Percentiles rank a stretch among this genome's conserved stretches.
Conservation (phyloP, 37 sponge, comb jelly and placozoan genomes). For the Aphrocallistes beatrix region DNA sequence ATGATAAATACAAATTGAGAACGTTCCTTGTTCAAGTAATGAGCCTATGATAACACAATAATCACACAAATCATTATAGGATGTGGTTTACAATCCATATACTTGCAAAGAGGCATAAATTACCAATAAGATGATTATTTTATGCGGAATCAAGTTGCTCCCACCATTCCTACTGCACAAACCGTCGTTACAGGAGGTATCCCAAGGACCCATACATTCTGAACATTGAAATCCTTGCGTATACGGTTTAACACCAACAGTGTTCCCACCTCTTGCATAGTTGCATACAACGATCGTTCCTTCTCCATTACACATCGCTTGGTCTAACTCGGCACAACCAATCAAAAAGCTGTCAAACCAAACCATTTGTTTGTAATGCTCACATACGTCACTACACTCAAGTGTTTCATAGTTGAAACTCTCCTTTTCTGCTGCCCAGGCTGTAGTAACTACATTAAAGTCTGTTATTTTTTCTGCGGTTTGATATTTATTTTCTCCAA, state of each 20-base stretch:
- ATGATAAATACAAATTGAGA: too few relatives aligned
- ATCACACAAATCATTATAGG: too few relatives aligned
- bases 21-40: too few relatives aligned
- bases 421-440: background rate
- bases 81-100: too few relatives aligned
- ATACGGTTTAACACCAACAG: background rate
- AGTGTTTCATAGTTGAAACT: background rate
- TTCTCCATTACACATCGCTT: background rate
- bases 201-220: background rate
- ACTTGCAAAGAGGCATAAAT: too few relatives aligned
- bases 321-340: background rate
- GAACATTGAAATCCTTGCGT: background rate
- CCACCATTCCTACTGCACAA: background rate
- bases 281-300: background rate
- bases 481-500: background rate
- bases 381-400: background rate
- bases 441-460: background rate
- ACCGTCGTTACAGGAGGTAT: background rate
- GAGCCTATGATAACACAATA: too few relatives aligned
- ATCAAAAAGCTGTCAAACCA: background rate
- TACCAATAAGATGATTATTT: too few relatives aligned
- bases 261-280: background rate
- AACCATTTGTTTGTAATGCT: background rate
- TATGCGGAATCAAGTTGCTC: too few relatives aligned
- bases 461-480: background rate